A percentile compares a stretch with the other conserved stretches of the same genome.
phyloP scores from a whole-genome alignment of 2,888 invertebrate species.

The Brenthis daphne region DNA sequence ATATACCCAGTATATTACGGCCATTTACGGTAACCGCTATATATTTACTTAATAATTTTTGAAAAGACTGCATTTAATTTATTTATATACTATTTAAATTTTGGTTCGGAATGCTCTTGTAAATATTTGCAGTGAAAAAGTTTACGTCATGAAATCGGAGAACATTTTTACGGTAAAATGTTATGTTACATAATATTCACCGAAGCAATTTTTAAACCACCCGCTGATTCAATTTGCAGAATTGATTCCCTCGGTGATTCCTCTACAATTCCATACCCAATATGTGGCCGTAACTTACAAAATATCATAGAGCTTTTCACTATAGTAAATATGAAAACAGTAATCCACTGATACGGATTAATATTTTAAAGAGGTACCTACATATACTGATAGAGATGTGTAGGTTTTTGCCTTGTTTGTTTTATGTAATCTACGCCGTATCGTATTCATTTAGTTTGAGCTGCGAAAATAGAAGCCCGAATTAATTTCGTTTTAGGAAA shows the following conservation, averaged over 20 bases:
- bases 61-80: no score
- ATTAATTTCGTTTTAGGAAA: conserved; percentile 17
- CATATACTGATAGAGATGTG: not conserved
- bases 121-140: not conserved
- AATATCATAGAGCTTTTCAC: conserved; percentile 20
- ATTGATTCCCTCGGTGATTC: conserved; percentile 41
- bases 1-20: no score
- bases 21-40: no score
- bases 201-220: conserved; percentile 38
- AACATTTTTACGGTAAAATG: conserved; percentile 24
- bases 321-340: conserved; percentile 28
- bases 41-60: no score
- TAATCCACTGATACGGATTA: conserved; percentile 29
- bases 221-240: conserved; percentile 45
- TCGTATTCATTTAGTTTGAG: conserved; percentile 8
- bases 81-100: no score
- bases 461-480: conserved; percentile 13
- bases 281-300: conserved; percentile 21
- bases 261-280: conserved; percentile 22
- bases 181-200: conserved; percentile 32
- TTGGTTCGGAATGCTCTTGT: no score
- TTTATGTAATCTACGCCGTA: conserved; percentile 2
- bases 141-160: not conserved
- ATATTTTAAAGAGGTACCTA: conserved; percentile 27
- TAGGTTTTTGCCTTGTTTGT: conserved; percentile 2